Evolutionary conservation across 2,113 vertebrate genomes (phyloP), one percentile per base, ranked within the genome.

Genomic region (Bungarus multicinctus): DNA sequence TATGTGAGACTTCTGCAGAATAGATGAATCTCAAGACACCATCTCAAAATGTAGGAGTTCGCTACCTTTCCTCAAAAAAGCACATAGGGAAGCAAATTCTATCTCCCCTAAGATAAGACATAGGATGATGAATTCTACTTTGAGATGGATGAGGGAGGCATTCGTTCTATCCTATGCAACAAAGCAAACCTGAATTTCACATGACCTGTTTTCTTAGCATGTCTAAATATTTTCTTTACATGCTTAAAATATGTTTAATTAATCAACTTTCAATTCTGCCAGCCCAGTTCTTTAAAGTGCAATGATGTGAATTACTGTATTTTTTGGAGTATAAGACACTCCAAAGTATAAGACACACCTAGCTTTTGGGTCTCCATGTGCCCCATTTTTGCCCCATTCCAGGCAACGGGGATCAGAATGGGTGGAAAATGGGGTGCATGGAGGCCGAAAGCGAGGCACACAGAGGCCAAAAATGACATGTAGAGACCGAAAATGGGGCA

Each of bases 261-360:
- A 69, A 69, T n/a, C n/a, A 9, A 45, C 43, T 90, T 87, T 47
- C 30, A 1, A 0, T 22, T 1, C 34, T 27, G 2, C 52, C 43
- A 22, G 9, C 47, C 1, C 53, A 55, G 88, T 92, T 34, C 0
- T 43, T 74, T 3, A 22, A 27, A 2, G 0, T 0, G 0, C 0
- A 64, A 12, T 50, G 4, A 0, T 2, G 89, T 39, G 54, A 89
- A 54, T 18, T 18, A 14, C 47, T 7, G 8, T 50, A 50, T 50
- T 50, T 50, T 50, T 50, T 1, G 0, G 47, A 50, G 1, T 50
- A 50, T 50, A 8, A 47, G 47, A 47, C 8, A 50, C 47, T 50
- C 47, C 47, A 0, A 50, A 50, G 47, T 50, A 50, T 50, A 50
- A 50, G 8, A 9, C 1, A 1, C 8, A 9, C 47, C 47, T 50